Conservation (phyloP, 2,888 invertebrate species). For the Caenorhabditis becei region DNA sequence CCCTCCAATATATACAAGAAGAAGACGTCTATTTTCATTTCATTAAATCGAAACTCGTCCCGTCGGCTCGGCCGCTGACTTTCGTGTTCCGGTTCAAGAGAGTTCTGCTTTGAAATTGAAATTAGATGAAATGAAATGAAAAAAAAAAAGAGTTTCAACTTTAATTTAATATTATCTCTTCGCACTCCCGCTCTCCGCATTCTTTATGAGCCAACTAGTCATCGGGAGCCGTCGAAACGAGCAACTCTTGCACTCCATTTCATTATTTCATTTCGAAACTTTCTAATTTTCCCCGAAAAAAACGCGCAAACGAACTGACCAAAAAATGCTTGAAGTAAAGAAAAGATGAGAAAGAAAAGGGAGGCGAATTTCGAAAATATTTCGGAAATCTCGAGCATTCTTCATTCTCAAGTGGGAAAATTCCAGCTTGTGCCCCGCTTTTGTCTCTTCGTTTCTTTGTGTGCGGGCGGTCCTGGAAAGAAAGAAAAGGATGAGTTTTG, state of each 20-base stretch:
- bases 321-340: background rate
- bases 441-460: constrained; percentile 50
- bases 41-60: constrained; percentile 31
- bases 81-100: constrained; percentile 1
- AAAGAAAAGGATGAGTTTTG: constrained; percentile 2
- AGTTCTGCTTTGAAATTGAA: background rate
- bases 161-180: constrained; percentile 60
- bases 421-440: constrained; percentile 43
- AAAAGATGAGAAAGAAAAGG: background rate
- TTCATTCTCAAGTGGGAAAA: constrained; percentile 58
- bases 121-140: constrained; percentile 6
- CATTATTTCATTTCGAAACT: constrained; percentile 49
- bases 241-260: constrained; percentile 22
- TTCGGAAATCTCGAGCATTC: constrained; percentile 58
- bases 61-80: background rate
- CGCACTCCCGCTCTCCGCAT: constrained; percentile 45
- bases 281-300: too few relatives aligned
- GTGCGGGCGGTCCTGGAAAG: constrained; percentile 34
- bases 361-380: constrained; percentile 50
- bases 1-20: constrained; percentile 25
- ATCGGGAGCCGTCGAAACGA: background rate
- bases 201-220: constrained; percentile 50
- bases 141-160: constrained; percentile 29
- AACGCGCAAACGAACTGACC: too few relatives aligned
- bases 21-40: background rate